These are phyloP conservation scores for Drosophila austrosaltans DNA, from an alignment of 2,888 invertebrate genomes.

Conservation along the genomic window DNA sequence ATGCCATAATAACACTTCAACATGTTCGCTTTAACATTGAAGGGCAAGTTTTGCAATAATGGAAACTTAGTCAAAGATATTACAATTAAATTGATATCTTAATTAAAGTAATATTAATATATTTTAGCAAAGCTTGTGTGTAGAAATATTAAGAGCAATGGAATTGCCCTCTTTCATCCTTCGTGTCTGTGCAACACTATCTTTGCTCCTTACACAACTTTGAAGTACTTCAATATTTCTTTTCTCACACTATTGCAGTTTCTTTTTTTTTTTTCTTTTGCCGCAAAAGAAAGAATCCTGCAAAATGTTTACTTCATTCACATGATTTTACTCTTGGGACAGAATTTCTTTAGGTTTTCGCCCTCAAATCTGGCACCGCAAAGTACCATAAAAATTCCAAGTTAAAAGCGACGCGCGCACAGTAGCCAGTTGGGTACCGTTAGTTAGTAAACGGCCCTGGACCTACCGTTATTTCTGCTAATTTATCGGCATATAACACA, in stretches of 20 bases:
- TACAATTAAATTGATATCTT: too few species aligned
- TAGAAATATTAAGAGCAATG: too few species aligned
- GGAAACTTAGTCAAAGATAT: background rate
- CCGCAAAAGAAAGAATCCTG: background rate
- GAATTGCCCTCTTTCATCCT: too few species aligned
- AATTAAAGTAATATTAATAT: too few species aligned
- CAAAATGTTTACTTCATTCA: constrained; percentile 41
- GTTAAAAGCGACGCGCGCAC: constrained; percentile 61
- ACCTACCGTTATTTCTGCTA: constrained; percentile 72
- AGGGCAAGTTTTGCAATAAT: background rate
- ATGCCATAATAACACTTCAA: background rate
- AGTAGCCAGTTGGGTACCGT: constrained; percentile 72
- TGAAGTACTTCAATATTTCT: background rate
- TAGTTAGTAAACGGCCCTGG: constrained; percentile 57
- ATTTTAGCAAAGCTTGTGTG: too few species aligned
- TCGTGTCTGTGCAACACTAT: too few species aligned
- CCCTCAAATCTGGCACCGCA: constrained; percentile 41
- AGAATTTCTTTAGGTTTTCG: constrained; percentile 20
- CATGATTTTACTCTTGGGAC: constrained; percentile 55
- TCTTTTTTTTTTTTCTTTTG: background rate
- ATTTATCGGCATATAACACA: constrained; percentile 68
- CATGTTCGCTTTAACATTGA: background rate
- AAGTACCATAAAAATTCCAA: constrained; percentile 63
- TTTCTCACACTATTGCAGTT: constrained; percentile 3
- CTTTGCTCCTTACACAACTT: background rate